Percentiles rank a stretch among this genome's conserved stretches.
Evolutionary conservation across 2,888 invertebrate species (phyloP).

Genomic region (Vannuccia rotundouncinata): DNA sequence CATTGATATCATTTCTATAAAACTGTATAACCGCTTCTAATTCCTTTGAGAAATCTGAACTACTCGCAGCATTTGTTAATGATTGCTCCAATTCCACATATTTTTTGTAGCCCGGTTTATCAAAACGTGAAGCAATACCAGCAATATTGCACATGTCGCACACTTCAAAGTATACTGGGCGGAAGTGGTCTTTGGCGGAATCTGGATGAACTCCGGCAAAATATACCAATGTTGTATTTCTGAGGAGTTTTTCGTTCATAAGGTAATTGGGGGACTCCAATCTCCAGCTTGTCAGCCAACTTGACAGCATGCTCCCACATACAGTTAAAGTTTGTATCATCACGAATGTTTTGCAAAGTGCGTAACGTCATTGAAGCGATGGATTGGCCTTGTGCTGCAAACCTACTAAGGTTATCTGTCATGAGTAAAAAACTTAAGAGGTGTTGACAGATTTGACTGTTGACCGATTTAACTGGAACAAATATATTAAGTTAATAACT

Average conservation of each 20-base stretch:
- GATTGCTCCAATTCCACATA: not conserved
- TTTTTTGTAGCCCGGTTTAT: slow-evolving; percentile 13
- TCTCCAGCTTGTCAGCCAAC: slow-evolving; percentile 19
- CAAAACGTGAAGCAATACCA: slow-evolving; percentile 1
- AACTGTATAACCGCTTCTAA: no score
- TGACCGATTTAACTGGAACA: no score
- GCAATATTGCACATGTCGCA: not conserved
- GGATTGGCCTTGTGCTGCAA: slow-evolving; percentile 14
- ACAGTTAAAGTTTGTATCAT: slow-evolving; percentile 14
- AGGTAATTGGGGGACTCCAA: slow-evolving; percentile 9
- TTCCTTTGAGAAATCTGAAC: no score
- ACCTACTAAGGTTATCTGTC: no score
- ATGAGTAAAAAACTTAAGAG: no score
- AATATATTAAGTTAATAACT: no score
- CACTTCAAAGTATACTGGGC: slow-evolving; percentile 10
- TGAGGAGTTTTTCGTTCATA: not conserved
- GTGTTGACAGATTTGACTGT: no score
- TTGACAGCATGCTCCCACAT: not conserved
- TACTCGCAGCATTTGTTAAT: no score
- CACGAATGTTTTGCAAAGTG: slow-evolving; percentile 23
- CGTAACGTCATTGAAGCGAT: slow-evolving; percentile 15
- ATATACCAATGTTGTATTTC: no score
- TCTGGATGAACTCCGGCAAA: no score
- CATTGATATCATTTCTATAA: no score
- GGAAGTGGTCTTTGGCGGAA: slow-evolving; percentile 18